Evolutionary conservation across 1,140 invertebrate genomes (phyloP).

Genomic region (Calosoma granatense): DNA sequence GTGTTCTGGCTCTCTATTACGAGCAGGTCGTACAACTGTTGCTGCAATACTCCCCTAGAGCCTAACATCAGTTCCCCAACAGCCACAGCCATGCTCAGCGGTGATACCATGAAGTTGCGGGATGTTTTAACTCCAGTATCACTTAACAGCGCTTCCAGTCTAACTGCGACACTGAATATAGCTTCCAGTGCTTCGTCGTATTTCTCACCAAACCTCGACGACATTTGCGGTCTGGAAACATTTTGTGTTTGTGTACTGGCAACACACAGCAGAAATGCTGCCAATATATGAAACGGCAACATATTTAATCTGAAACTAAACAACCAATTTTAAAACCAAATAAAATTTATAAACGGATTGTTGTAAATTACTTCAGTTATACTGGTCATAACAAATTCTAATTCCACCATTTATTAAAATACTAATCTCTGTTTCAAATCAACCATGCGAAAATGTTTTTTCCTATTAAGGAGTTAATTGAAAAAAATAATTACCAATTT

Average conservation of each 20-base stretch:
- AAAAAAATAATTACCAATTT: too few species aligned
- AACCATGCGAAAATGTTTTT: too few species aligned
- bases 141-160: conserved; percentile 20
- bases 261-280: not conserved
- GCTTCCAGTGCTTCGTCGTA: conserved; percentile 21
- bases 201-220: not conserved
- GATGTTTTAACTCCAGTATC: conserved; percentile 9
- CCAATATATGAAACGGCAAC: not conserved
- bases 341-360: too few species aligned
- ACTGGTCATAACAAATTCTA: too few species aligned
- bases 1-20: conserved; percentile 38
- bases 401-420: too few species aligned
- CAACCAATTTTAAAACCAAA: too few species aligned
- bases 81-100: conserved; percentile 50
- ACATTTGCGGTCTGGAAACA: not conserved
- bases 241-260: not conserved
- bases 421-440: too few species aligned
- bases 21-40: conserved; percentile 45
- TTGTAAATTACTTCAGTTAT: too few species aligned
- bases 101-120: conserved; percentile 54
- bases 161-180: conserved; percentile 23
- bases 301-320: not conserved
- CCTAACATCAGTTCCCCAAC: conserved; percentile 53
- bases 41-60: conserved; percentile 43
- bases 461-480: too few species aligned